Evolutionary conservation across 2,888 invertebrate species (phyloP).

Genomic region (Metellina segmentata): DNA sequence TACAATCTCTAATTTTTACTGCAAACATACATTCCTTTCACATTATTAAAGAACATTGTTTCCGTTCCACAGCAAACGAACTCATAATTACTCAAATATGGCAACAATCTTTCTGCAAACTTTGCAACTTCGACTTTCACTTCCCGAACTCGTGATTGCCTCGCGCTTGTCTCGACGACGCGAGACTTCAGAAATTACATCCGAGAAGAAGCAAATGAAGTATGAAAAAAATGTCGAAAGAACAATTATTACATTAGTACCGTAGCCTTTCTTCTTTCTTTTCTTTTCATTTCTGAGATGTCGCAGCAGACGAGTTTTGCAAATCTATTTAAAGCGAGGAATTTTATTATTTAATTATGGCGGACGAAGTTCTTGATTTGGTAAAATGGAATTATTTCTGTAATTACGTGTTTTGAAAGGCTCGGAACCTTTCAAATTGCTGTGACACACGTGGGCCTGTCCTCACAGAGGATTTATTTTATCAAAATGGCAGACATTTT

Average conservation of each 20-base stretch:
- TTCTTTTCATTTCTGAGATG: slow-evolving; percentile 36
- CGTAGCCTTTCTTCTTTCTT: slow-evolving; percentile 55
- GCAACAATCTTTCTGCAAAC: slow-evolving; percentile 75
- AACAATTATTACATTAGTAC: slow-evolving; percentile 76
- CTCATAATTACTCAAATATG: slow-evolving; percentile 72
- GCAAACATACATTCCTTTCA: slow-evolving; percentile 42
- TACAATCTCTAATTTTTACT: slow-evolving; percentile 68
- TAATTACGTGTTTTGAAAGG: slow-evolving; percentile 74
- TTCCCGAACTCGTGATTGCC: slow-evolving; percentile 51
- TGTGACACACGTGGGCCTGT: slow-evolving; percentile 40
- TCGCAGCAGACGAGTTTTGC: slow-evolving; percentile 61
- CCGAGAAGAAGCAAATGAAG: slow-evolving; percentile 63
- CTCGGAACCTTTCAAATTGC: slow-evolving; percentile 62
- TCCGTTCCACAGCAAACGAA: slow-evolving; percentile 66
- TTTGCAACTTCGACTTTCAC: slow-evolving; percentile 63
- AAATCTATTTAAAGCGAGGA: slow-evolving; percentile 76
- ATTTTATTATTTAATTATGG: slow-evolving; percentile 76
- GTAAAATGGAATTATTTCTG: slow-evolving; percentile 76
- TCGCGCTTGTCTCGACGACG: slow-evolving; percentile 14
- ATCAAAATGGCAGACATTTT: slow-evolving; percentile 67
- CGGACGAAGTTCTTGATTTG: slow-evolving; percentile 74
- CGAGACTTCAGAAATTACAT: slow-evolving; percentile 68
- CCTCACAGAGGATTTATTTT: slow-evolving; percentile 55
- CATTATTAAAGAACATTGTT: slow-evolving; percentile 61
- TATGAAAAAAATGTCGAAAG: slow-evolving; percentile 63